Conservation (phyloP, 2,888 invertebrate genomes). For the Theretra japonica region DNA sequence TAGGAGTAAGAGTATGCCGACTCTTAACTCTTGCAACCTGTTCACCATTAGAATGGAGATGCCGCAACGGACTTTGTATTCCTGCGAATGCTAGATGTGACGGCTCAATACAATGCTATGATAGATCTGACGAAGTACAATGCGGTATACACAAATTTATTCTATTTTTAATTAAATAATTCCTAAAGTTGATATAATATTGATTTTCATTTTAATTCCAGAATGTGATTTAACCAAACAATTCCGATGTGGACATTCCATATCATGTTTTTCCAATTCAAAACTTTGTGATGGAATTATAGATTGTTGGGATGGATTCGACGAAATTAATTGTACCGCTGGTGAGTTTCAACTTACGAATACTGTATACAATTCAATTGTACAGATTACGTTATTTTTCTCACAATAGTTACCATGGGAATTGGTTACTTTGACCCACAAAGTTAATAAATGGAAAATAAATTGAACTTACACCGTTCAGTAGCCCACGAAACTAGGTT, state of each 20-base stretch:
- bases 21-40: conserved; percentile 86
- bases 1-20: conserved; percentile 83
- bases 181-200: neutral
- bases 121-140: conserved; percentile 89
- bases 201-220: conserved; percentile 63
- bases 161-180: conserved; percentile 23
- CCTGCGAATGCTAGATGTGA: conserved; percentile 87
- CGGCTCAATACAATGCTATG: conserved; percentile 89
- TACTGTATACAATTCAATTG: neutral
- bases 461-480: conserved; percentile 58
- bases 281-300: conserved; percentile 89
- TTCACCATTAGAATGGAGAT: conserved; percentile 87
- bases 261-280: conserved; percentile 89
- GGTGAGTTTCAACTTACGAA: conserved; percentile 1
- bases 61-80: conserved; percentile 89
- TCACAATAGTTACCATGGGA: neutral
- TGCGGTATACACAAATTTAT: conserved; percentile 75
- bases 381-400: neutral
- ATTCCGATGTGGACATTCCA: conserved; percentile 90
- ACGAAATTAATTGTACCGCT: conserved; percentile 88
- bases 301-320: conserved; percentile 91
- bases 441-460: conserved; percentile 48
- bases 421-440: conserved; percentile 45
- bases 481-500: conserved; percentile 64
- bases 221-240: conserved; percentile 87